Percentiles rank a stretch among this genome's conserved stretches.
These are phyloP conservation scores for Danaus plexippus DNA, from an alignment of 1,140 invertebrate genomes.

Conservation along the genomic window DNA sequence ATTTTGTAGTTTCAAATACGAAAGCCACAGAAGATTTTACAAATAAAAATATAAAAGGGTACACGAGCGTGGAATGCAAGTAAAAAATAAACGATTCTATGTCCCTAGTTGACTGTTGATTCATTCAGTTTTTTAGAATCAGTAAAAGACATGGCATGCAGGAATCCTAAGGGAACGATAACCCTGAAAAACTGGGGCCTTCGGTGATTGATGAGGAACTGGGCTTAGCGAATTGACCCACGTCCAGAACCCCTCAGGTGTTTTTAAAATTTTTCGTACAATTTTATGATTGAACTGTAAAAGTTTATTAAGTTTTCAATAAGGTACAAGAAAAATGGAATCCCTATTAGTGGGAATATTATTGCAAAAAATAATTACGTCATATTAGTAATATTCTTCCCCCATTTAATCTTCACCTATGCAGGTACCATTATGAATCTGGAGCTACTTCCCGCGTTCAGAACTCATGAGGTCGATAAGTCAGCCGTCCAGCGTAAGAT, in stretches of 20 bases:
- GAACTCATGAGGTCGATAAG: conserved; percentile 36
- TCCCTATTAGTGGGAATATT: too few species aligned
- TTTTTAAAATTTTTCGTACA: conserved; percentile 32
- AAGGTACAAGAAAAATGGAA: too few species aligned
- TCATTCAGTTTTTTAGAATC: conserved; percentile 36
- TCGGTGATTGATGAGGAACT: conserved; percentile 57
- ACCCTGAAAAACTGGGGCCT: conserved; percentile 48
- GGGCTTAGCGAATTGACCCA: conserved; percentile 46
- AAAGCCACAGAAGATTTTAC: conserved; percentile 20
- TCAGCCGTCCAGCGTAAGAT: conserved; percentile 28
- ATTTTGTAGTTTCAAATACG: conserved; percentile 20
- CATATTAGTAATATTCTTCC: too few species aligned
- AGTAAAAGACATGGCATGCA: conserved; percentile 36
- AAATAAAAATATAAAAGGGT: conserved; percentile 21
- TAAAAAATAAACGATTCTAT: conserved; percentile 31
- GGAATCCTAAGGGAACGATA: conserved; percentile 40
- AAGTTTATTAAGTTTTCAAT: neutral
- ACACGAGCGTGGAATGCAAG: conserved; percentile 17
- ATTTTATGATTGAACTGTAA: conserved; percentile 8
- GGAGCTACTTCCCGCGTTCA: conserved; percentile 26
- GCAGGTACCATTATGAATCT: conserved; percentile 20
- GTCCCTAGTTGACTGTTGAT: conserved; percentile 31
- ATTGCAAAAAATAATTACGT: too few species aligned
- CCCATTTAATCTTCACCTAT: neutral
- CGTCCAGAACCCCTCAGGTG: conserved; percentile 46